Base-by-base conservation (phyloP, 2,113 vertebrate genomes). In the Arizona elegans region DNA sequence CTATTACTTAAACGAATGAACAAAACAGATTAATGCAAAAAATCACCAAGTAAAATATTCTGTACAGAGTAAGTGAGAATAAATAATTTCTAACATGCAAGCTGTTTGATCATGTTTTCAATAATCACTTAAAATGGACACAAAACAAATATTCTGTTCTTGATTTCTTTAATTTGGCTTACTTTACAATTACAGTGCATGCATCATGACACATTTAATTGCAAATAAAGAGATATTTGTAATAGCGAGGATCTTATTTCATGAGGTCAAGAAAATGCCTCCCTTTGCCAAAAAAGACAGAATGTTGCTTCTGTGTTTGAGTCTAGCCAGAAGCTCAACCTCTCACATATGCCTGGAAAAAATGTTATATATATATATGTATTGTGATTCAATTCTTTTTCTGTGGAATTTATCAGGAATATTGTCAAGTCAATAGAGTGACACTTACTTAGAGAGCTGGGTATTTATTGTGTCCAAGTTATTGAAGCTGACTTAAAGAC, bases 11-110 rank as follows among this genome's bases (percentile, higher is more conserved):
- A 92, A 95, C 92, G 94, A 96, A 93, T 94, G 92, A 94, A 95
- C 95, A 95, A 97, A 96, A 96, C 94, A 97, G 97, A 92, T 96
- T 94, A 96, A 97, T 94, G 95, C 96, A 96, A 96, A 70, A 96
- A 95, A 95, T 95, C 87, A 93, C 94, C 86, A 95, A 95, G 95
- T 94, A 96, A 91, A 93, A 86, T 94, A 92, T 91, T 95, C 86
- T 94, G 93, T 91, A 95, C 93, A 56, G 92, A 93, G 96, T 97
- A 96, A 96, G 90, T 97, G 96, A 96, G 87, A 96, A 96, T 93
- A 92, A 96, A 95, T 96, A 97, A 96, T 96, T 94, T 93, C 88
- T 94, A 96, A 96, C 94, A 91, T 93, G 54, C 52, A 19, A 89
- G 90, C 94, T 95, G 92, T 94, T 94, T 93, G 91, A 91, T 93